A percentile compares a stretch with the other conserved stretches of the same genome.
Evolutionary conservation across 2,888 invertebrate species (phyloP).

Genomic region (Graphium colonna): DNA sequence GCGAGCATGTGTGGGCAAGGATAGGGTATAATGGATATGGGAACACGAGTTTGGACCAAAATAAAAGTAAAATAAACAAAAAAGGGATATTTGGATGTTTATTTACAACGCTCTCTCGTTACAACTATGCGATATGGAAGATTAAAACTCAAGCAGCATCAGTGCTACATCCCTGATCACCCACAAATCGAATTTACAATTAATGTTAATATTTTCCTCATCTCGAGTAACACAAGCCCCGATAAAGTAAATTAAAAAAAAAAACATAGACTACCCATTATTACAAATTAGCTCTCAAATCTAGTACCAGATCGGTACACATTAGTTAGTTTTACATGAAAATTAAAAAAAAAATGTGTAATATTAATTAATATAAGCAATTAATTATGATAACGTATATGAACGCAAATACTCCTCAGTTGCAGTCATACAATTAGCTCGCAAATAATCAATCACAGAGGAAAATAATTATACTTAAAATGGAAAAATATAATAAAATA

Average conservation of each 20-base stretch:
- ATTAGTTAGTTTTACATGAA: slow-evolving; percentile 38
- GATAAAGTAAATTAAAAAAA: slow-evolving; percentile 54
- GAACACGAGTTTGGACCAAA: slow-evolving; percentile 40
- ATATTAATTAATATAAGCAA: background rate
- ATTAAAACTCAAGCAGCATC: slow-evolving; percentile 67
- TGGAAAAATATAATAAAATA: slow-evolving; percentile 20
- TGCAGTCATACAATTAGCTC: slow-evolving; percentile 27
- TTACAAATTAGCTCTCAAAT: slow-evolving; percentile 53
- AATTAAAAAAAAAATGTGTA: slow-evolving; percentile 42
- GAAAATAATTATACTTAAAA: slow-evolving; percentile 20
- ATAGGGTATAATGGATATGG: slow-evolving; percentile 39
- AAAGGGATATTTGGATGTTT: slow-evolving; percentile 78
- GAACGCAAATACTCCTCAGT: slow-evolving; percentile 30
- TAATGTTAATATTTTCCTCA: slow-evolving; percentile 60
- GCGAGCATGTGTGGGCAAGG: slow-evolving; percentile 38
- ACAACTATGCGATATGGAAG: slow-evolving; percentile 73
- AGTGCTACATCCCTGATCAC: slow-evolving; percentile 65
- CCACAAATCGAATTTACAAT: slow-evolving; percentile 64
- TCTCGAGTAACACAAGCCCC: slow-evolving; percentile 59
- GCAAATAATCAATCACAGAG: slow-evolving; percentile 26
- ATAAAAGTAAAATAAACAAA: slow-evolving; percentile 76
- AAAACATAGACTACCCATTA: slow-evolving; percentile 70
- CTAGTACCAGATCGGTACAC: slow-evolving; percentile 49
- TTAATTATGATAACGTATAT: slow-evolving; percentile 3
- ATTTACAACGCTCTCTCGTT: slow-evolving; percentile 75